A percentile compares a stretch with the other conserved stretches of the same genome.
phyloP scores from a whole-genome alignment of 2,113 vertebrate genomes.

The Ascaphus truei region DNA sequence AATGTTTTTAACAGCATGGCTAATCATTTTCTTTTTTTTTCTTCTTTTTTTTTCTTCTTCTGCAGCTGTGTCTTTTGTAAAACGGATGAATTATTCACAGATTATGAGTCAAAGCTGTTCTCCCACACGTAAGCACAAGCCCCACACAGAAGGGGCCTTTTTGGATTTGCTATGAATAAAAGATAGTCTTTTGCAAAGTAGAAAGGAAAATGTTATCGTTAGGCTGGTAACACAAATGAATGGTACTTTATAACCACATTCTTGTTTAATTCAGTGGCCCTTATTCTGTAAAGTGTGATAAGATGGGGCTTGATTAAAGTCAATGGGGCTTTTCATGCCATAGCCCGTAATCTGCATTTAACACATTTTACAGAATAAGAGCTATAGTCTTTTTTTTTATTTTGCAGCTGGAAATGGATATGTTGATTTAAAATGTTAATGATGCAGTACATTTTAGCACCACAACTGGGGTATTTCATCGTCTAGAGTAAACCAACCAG shows the following conservation, averaged over 20 bases:
- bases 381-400: conserved; percentile 32
- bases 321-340: too few relatives aligned
- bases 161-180: too few relatives aligned
- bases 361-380: too few relatives aligned
- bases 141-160: not conserved
- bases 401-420: conserved; percentile 23
- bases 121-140: conserved; percentile 84
- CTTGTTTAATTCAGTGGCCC: not conserved
- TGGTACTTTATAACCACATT: not conserved
- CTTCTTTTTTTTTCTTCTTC: conserved; percentile 40
- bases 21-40: too few relatives aligned
- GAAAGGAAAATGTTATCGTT: not conserved
- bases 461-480: not conserved
- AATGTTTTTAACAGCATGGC: not conserved
- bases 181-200: not conserved
- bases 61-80: conserved; percentile 95
- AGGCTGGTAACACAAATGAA: not conserved
- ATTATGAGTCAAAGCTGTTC: conserved; percentile 96
- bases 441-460: not conserved
- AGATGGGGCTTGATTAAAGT: too few relatives aligned
- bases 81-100: conserved; percentile 92
- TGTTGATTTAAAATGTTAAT: not conserved
- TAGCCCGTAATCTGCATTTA: too few relatives aligned
- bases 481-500: too few relatives aligned
- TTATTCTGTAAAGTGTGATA: too few relatives aligned